Conservation (phyloP, 2,113 vertebrate genomes). For the Chionis minor region DNA sequence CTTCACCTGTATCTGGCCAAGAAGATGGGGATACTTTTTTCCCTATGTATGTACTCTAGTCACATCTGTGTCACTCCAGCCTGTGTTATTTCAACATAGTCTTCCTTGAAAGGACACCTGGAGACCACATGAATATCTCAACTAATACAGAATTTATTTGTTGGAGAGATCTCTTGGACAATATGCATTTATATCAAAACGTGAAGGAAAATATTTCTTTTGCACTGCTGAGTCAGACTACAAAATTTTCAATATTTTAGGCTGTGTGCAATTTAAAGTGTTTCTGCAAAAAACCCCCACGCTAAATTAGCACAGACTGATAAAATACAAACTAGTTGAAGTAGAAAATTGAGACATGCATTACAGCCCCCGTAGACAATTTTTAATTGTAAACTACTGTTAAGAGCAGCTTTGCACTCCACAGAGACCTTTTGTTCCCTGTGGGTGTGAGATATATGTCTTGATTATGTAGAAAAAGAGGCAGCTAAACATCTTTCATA, state of each 20-base stretch:
- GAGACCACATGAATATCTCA: background rate
- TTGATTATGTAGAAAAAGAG: background rate
- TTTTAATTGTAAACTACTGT: background rate
- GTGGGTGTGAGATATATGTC: background rate
- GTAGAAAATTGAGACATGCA: rapidly evolving
- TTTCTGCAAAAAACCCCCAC: background rate
- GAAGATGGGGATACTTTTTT: background rate
- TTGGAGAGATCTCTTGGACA: background rate
- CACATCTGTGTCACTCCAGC: background rate
- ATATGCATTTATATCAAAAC: background rate
- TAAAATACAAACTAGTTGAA: background rate
- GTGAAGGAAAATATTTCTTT: background rate
- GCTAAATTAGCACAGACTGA: background rate
- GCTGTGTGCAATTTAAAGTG: background rate
- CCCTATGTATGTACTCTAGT: background rate
- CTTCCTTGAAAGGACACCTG: background rate
- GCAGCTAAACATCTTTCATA: background rate
- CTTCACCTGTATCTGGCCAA: background rate
- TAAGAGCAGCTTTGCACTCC: background rate
- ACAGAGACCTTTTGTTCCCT: background rate
- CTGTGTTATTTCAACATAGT: background rate
- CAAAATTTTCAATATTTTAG: background rate
- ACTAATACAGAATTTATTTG: background rate
- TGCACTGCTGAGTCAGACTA: background rate
- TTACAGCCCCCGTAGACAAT: background rate